Conservation (phyloP, 1,140 invertebrate genomes). For the Artemia franciscana region DNA sequence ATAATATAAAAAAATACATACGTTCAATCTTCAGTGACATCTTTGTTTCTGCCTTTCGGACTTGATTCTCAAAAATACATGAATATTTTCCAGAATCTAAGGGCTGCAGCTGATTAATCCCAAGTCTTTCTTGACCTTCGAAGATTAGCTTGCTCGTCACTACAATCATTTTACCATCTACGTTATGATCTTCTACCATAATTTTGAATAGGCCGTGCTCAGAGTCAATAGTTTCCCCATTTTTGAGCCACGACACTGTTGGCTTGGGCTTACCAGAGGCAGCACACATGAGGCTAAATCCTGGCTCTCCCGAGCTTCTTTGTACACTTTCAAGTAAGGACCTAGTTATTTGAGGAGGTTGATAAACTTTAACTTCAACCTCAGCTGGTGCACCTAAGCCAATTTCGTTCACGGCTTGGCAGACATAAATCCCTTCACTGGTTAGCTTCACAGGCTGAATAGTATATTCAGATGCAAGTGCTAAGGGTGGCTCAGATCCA, state of each 20-base stretch:
- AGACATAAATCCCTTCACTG: slow-evolving; percentile 67
- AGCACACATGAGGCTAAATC: slow-evolving; percentile 53
- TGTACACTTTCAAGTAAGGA: slow-evolving; percentile 57
- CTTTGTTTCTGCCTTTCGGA: slow-evolving; percentile 54
- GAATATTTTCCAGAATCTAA: slow-evolving; percentile 63
- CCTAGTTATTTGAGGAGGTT: slow-evolving; percentile 53
- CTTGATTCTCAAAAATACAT: slow-evolving; percentile 69
- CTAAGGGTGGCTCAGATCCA: slow-evolving; percentile 31
- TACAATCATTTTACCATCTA: slow-evolving; percentile 43
- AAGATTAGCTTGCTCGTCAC: slow-evolving; percentile 63
- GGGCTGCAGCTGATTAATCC: slow-evolving; percentile 47
- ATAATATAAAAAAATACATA: slow-evolving; percentile 24
- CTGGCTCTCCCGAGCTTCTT: slow-evolving; percentile 46
- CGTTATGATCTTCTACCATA: slow-evolving; percentile 33
- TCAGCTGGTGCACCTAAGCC: slow-evolving; percentile 58
- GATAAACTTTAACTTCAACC: slow-evolving; percentile 57
- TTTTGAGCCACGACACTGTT: slow-evolving; percentile 58
- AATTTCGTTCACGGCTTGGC: slow-evolving; percentile 64
- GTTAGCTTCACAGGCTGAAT: slow-evolving; percentile 55
- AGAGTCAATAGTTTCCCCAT: slow-evolving; percentile 44
- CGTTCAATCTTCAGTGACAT: slow-evolving; percentile 75
- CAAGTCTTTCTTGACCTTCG: slow-evolving; percentile 41
- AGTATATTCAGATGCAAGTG: slow-evolving; percentile 53
- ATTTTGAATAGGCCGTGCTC: slow-evolving; percentile 30
- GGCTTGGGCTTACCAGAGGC: slow-evolving; percentile 69